These are phyloP conservation scores for Napeogenes sylphis DNA, from an alignment of 2,888 invertebrate genomes.

Conservation along the genomic window DNA sequence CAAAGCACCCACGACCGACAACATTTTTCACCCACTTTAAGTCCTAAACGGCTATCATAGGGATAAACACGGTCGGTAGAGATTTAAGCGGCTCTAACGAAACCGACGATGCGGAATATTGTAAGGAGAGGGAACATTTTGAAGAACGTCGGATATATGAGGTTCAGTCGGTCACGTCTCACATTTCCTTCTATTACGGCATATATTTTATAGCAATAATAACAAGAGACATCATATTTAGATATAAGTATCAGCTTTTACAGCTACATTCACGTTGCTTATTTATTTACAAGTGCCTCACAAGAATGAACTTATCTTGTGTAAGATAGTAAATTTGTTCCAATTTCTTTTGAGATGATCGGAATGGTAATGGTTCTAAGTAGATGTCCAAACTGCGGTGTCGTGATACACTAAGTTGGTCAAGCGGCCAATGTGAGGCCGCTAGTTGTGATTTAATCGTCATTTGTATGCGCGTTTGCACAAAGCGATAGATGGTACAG, in stretches of 20 bases:
- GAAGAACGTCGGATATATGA: slow-evolving; percentile 34
- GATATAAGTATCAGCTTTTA: background rate
- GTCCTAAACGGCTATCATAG: slow-evolving; percentile 38
- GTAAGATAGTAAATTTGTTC: slow-evolving; percentile 43
- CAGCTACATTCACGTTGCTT: background rate
- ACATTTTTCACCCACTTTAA: slow-evolving; percentile 34
- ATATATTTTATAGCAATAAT: slow-evolving; percentile 8
- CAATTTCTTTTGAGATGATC: slow-evolving; percentile 46
- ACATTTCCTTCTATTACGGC: slow-evolving; percentile 17
- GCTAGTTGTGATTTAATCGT: slow-evolving; percentile 38
- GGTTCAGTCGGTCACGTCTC: slow-evolving; percentile 32
- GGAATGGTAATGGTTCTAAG: slow-evolving; percentile 65
- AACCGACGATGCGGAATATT: slow-evolving; percentile 35
- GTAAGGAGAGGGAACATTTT: slow-evolving; percentile 32
- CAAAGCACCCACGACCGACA: slow-evolving; percentile 29
- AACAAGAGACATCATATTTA: slow-evolving; percentile 17
- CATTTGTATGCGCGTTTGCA: slow-evolving; percentile 50
- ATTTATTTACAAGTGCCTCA: background rate
- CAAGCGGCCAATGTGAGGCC: slow-evolving; percentile 54
- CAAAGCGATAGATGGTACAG: slow-evolving; percentile 12
- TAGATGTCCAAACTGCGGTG: slow-evolving; percentile 46
- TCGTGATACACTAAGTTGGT: slow-evolving; percentile 62
- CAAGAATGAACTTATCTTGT: slow-evolving; percentile 34
- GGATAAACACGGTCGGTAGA: slow-evolving; percentile 37
- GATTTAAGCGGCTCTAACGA: slow-evolving; percentile 33